These are phyloP conservation scores for Teleogryllus occipitalis DNA, from an alignment of 1,140 invertebrate genomes.

Conservation along the genomic window DNA sequence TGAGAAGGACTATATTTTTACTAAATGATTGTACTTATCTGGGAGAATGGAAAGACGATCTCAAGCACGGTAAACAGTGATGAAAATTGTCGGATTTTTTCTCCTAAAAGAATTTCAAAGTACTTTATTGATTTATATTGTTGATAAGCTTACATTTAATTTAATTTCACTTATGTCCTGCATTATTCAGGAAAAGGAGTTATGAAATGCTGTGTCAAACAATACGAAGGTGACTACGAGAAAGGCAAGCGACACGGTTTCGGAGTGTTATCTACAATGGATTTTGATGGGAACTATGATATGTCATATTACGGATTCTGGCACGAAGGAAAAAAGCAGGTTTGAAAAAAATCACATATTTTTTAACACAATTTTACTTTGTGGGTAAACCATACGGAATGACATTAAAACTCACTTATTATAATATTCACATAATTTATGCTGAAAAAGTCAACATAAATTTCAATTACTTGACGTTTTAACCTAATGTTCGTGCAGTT, in stretches of 20 bases:
- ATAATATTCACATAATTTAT: background rate
- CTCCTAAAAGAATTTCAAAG: background rate
- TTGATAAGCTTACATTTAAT: background rate
- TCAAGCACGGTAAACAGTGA: constrained; percentile 41
- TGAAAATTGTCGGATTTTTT: background rate
- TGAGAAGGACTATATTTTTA: no score
- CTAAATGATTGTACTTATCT: constrained; percentile 26
- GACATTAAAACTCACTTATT: background rate
- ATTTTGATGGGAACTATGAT: background rate
- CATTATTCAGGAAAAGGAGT: no score
- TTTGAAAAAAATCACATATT: constrained; percentile 32
- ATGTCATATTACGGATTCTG: constrained; percentile 1
- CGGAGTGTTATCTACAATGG: constrained; percentile 33
- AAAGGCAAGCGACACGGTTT: constrained; percentile 49
- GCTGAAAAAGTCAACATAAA: background rate
- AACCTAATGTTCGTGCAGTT: background rate
- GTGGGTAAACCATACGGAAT: background rate
- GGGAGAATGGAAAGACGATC: constrained; percentile 47
- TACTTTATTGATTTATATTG: background rate
- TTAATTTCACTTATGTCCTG: background rate
- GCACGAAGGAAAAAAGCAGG: constrained; percentile 23
- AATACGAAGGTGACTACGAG: constrained; percentile 52
- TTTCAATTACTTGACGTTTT: no score
- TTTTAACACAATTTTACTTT: background rate
- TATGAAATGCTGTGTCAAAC: background rate